Evolutionary conservation across 2,888 invertebrate species (phyloP).

Genomic region (Lasius platythorax): DNA sequence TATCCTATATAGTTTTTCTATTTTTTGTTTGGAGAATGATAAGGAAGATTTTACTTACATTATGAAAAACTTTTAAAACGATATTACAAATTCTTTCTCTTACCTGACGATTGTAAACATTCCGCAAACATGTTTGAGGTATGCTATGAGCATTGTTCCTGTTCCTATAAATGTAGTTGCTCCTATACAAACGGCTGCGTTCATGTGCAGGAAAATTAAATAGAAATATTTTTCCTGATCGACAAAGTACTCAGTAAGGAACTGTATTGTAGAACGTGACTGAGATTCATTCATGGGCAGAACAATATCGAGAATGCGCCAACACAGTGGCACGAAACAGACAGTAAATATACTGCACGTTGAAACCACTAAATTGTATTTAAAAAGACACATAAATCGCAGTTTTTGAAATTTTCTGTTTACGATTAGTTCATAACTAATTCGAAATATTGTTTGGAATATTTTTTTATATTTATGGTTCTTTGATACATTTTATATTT

Average conservation of each 20-base stretch:
- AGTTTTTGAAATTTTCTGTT: too few relatives aligned
- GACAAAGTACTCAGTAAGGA: not conserved
- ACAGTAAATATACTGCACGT: too few relatives aligned
- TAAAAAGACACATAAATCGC: not conserved
- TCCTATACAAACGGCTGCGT: not conserved
- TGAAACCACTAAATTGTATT: not conserved
- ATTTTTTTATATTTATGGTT: too few relatives aligned
- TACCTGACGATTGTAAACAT: conserved; percentile 26
- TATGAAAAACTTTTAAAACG: too few relatives aligned
- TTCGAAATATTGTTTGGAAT: too few relatives aligned
- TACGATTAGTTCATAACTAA: too few relatives aligned
- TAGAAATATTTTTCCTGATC: conserved; percentile 3
- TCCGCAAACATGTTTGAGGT: not conserved
- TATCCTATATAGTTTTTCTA: not conserved
- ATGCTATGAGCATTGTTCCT: not conserved
- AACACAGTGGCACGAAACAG: not conserved
- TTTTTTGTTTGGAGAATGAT: not conserved
- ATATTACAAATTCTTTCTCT: not conserved
- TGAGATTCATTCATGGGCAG: not conserved
- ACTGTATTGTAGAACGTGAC: not conserved
- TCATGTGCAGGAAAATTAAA: not conserved
- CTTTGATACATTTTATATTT: too few relatives aligned
- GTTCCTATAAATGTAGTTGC: not conserved
- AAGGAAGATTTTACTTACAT: not conserved
- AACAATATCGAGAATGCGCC: not conserved